phyloP scores from a whole-genome alignment of 2,797 vertebrate species.

The Phrynocephalus guinanensis region DNA sequence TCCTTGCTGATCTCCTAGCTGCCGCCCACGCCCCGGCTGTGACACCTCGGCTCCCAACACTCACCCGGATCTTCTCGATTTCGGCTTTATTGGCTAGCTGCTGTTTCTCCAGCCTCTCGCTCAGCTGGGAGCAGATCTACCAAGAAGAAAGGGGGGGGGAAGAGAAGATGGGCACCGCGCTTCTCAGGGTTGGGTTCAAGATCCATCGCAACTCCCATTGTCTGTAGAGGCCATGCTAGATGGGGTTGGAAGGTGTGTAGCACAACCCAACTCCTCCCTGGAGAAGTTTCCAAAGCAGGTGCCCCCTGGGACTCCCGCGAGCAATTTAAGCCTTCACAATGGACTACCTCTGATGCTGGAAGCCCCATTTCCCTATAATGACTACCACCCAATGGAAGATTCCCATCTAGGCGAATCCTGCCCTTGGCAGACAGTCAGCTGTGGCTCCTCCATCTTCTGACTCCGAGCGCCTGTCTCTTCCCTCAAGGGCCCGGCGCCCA shows the following conservation, averaged over 20 bases:
- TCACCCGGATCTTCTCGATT: constrained; percentile 97
- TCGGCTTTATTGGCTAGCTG: constrained; percentile 93
- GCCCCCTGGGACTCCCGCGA: neutral
- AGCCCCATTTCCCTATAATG: neutral
- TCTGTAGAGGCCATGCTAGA: no score
- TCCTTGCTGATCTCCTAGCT: no score
- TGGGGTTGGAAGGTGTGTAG: no score
- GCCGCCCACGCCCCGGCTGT: no score
- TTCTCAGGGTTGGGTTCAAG: neutral
- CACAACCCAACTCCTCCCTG: no score
- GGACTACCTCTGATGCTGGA: neutral
- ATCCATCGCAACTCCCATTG: neutral
- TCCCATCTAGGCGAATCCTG: no score
- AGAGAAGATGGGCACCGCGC: rapidly evolving
- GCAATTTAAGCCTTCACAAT: no score
- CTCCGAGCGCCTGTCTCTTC: neutral
- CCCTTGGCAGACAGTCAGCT: neutral
- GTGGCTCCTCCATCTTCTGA: neutral
- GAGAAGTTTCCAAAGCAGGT: no score
- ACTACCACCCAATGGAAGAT: no score
- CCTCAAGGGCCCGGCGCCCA: neutral
- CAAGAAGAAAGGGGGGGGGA: constrained; percentile 17
- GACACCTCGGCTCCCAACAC: constrained; percentile 15
- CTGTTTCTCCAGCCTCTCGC: constrained; percentile 96
- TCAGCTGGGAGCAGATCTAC: constrained; percentile 99